phyloP scores from a whole-genome alignment of 2,113 vertebrate genomes.

The Semnornis frantzii region DNA sequence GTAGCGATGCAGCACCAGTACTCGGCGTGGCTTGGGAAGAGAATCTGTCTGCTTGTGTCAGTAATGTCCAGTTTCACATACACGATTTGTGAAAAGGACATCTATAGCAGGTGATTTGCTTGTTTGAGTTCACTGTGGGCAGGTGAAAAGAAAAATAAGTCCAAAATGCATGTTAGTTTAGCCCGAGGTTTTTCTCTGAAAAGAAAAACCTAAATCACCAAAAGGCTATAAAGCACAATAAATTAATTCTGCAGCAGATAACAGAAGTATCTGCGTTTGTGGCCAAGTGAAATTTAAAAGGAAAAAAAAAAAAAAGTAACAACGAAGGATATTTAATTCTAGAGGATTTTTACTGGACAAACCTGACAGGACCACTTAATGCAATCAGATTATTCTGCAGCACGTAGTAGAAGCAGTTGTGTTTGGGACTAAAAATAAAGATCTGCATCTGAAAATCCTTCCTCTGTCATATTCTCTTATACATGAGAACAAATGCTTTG shows the following conservation, averaged over 20 bases:
- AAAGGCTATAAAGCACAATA: neutral
- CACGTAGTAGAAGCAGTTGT: neutral
- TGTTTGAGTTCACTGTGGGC: neutral
- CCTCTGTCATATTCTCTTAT: neutral
- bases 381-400: neutral
- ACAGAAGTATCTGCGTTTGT: neutral
- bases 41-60: too few relatives aligned
- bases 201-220: neutral
- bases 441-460: neutral
- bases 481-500: neutral
- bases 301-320: neutral
- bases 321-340: neutral
- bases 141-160: neutral
- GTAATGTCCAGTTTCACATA: accelerated
- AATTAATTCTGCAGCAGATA: neutral
- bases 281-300: neutral
- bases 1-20: neutral
- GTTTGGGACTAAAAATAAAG: neutral
- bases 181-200: neutral
- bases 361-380: neutral
- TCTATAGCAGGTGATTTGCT: neutral
- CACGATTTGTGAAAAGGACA: neutral
- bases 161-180: neutral
- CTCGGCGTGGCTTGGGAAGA: neutral
- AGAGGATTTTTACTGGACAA: neutral